phyloP scores from a whole-genome alignment of 2,113 vertebrate genomes.

The Furnarius figulus region DNA sequence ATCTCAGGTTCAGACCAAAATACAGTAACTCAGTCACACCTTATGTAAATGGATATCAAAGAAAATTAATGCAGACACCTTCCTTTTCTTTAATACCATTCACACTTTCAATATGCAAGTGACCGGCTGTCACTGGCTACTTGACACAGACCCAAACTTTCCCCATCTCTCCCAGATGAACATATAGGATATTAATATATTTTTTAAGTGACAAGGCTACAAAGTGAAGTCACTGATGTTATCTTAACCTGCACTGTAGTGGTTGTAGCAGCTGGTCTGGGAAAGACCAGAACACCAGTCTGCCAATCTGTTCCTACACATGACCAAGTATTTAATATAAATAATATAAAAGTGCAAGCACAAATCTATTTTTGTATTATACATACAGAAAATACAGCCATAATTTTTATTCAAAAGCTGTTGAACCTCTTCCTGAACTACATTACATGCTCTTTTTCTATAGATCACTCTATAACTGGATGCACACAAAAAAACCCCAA shows the following conservation, averaged over 20 bases:
- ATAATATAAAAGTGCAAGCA: not conserved
- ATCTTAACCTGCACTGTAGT: not conserved
- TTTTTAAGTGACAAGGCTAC: not conserved
- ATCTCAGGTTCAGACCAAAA: not conserved
- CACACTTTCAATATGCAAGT: not conserved
- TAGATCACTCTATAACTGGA: not conserved
- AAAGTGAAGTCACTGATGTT: not conserved
- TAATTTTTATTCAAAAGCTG: not conserved
- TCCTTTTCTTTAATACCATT: not conserved
- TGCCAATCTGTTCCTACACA: not conserved
- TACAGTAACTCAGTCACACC: not conserved
- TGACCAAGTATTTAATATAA: not conserved
- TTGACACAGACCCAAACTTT: not conserved
- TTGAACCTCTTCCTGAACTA: not conserved
- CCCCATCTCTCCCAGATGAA: not conserved
- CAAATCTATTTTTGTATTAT: not conserved
- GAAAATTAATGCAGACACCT: not conserved
- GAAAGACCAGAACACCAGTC: not conserved
- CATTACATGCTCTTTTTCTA: not conserved
- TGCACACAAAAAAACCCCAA: too few species aligned
- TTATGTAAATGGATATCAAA: not conserved
- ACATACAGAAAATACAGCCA: not conserved
- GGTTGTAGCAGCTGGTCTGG: not conserved
- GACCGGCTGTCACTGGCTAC: not conserved
- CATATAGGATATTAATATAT: not conserved